Evolutionary conservation across 2,888 invertebrate species (phyloP), one percentile per base, ranked within the genome.

Genomic region (Hyposoter didymator): DNA sequence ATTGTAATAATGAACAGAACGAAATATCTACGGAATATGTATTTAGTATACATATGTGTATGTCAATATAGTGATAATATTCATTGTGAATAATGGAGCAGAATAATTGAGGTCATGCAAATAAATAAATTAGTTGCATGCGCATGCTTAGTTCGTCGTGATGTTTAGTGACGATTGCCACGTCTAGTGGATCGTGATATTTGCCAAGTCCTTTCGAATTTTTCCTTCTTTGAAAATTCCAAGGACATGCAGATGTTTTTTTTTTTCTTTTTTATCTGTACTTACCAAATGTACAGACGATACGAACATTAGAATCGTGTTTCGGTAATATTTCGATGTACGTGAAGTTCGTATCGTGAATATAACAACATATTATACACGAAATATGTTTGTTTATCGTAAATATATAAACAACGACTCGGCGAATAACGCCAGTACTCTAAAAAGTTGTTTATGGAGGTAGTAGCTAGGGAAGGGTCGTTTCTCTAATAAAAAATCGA

Each of bases 381-480:
- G 82, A 47, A 62, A 78, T 72, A 66, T 81, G 75, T 72, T 84
- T n/a, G 39, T 73, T 73, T 22, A 35, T 62, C 22, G 45, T 59
- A 32, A 17, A 32, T 66, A 49, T 64, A 55, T 43, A 59, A 79
- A 84, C 22, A 72, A 70, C 55, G 72, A 66, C 84, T 85, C 85
- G 79, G 22, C 74, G 83, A 59, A 84, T 84, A 82, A 84, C 80
- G 84, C 82, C 85, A 70, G 75, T 84, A 83, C 62, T 78, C 78
- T 76, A 73, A 78, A 74, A 80, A 88, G 88, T 73, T 76, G 32
- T 82, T 78, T 73, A 45, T 88, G 89, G 89, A 89, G 88, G 89
- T 88, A 93, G 93, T 93, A 93, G 93, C 93, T 93, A 93, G 93
- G 93, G 93, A 90, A 91, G 92, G 92, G 92, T 91, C 88, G 88